These are phyloP conservation scores for Punctoribates punctum DNA, from an alignment of 2,888 invertebrate genomes.

Conservation along the genomic window DNA sequence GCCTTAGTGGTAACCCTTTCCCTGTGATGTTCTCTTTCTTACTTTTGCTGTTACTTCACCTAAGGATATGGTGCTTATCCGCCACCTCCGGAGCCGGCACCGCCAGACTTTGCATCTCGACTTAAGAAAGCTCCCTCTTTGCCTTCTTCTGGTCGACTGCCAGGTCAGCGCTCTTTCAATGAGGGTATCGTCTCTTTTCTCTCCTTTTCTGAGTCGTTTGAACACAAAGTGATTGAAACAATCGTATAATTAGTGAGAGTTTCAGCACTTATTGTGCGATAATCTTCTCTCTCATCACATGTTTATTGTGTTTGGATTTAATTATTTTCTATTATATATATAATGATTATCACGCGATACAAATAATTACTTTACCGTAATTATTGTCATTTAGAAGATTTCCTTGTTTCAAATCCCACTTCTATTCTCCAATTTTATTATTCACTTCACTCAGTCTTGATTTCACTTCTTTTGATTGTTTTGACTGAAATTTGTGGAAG, in stretches of 20 bases:
- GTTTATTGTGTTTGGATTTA: background rate
- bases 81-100: slow-evolving; percentile 77
- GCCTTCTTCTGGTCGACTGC: slow-evolving; percentile 47
- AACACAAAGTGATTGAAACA: background rate
- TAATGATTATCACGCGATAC: background rate
- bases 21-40: slow-evolving; percentile 2
- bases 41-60: slow-evolving; percentile 37
- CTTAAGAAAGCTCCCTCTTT: slow-evolving; percentile 47
- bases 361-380: background rate
- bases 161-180: slow-evolving; percentile 47
- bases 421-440: background rate
- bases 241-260: background rate
- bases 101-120: slow-evolving; percentile 62
- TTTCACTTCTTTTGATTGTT: background rate
- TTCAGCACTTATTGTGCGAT: too few relatives aligned
- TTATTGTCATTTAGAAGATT: too few relatives aligned
- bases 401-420: too few relatives aligned
- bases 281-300: too few relatives aligned
- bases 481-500: background rate
- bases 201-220: background rate
- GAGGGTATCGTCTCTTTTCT: slow-evolving; percentile 45
- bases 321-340: background rate
- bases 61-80: slow-evolving; percentile 63
- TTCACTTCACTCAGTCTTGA: background rate
- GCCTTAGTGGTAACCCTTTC: slow-evolving; percentile 47